These are phyloP conservation scores for Rhinopomastus cyanomelas DNA, from an alignment of 2,113 vertebrate species.

Conservation along the genomic window DNA sequence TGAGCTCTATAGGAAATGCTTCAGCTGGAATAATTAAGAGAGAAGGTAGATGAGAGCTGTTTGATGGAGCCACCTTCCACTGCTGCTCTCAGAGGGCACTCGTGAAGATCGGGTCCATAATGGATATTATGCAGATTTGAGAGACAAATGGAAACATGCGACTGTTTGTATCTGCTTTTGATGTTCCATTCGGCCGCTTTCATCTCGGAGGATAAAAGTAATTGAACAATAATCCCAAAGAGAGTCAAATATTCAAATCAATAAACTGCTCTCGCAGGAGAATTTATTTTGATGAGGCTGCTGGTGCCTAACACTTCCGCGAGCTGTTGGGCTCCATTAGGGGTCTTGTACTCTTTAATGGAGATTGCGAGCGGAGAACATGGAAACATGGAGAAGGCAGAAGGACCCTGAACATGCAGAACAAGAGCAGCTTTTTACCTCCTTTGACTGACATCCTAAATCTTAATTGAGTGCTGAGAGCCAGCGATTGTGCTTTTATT, in stretches of 20 bases:
- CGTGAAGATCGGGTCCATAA: slow-evolving; percentile 36
- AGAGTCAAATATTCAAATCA: slow-evolving; percentile 64
- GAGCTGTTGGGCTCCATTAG: neutral
- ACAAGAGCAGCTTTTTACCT: neutral
- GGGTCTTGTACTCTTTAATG: neutral
- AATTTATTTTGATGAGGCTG: slow-evolving; percentile 17
- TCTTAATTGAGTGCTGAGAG: neutral
- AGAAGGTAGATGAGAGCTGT: neutral
- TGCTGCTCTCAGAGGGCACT: slow-evolving; percentile 15
- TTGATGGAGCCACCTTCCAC: slow-evolving; percentile 25
- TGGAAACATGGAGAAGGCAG: neutral
- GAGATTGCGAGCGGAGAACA: neutral
- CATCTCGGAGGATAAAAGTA: slow-evolving; percentile 63
- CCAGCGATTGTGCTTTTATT: neutral
- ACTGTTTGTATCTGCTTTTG: slow-evolving; percentile 59
- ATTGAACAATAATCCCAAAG: slow-evolving; percentile 60
- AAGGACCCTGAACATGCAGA: neutral
- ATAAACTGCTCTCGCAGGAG: slow-evolving; percentile 57
- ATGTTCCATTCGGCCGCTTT: slow-evolving; percentile 54
- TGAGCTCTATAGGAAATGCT: neutral
- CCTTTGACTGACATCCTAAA: neutral
- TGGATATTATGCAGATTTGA: slow-evolving; percentile 58
- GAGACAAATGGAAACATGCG: slow-evolving; percentile 50
- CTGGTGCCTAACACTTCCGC: neutral
- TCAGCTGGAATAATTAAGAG: slow-evolving; percentile 16